Conservation (phyloP, 2,113 vertebrate genomes). For the Catharus minimus region DNA sequence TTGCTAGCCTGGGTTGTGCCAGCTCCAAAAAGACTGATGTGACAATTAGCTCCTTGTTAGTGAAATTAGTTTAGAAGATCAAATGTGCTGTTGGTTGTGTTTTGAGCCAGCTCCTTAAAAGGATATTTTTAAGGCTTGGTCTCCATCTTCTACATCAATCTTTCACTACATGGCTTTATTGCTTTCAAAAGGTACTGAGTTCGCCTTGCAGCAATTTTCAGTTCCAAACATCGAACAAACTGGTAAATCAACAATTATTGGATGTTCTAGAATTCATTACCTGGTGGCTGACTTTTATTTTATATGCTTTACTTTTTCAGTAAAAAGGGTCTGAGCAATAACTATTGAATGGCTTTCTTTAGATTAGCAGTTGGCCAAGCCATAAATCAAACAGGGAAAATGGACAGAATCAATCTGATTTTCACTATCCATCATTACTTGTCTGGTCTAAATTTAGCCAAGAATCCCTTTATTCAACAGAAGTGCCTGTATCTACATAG, state of each 20-base stretch:
- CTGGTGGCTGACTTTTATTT: slow-evolving; percentile 2
- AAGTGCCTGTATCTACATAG: neutral
- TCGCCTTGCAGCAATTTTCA: neutral
- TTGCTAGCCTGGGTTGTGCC: neutral
- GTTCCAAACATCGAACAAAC: neutral
- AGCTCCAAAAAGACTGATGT: neutral
- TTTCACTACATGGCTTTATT: neutral
- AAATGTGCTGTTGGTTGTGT: neutral
- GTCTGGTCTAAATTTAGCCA: neutral
- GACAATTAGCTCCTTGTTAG: neutral
- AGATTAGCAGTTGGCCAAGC: neutral
- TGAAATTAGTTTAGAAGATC: slow-evolving; percentile 4
- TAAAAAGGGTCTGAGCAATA: neutral
- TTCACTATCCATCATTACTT: neutral
- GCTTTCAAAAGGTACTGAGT: neutral
- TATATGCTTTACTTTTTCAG: neutral
- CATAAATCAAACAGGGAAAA: neutral
- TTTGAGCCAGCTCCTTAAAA: slow-evolving; percentile 1
- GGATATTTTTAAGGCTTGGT: neutral
- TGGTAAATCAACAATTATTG: neutral
- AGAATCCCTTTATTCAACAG: neutral
- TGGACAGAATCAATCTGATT: neutral
- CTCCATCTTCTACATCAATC: neutral
- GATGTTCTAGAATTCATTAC: neutral
- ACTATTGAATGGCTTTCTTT: neutral